phyloP scores from a whole-genome alignment of 2,113 vertebrate genomes.

The Cheilinus undulatus region DNA sequence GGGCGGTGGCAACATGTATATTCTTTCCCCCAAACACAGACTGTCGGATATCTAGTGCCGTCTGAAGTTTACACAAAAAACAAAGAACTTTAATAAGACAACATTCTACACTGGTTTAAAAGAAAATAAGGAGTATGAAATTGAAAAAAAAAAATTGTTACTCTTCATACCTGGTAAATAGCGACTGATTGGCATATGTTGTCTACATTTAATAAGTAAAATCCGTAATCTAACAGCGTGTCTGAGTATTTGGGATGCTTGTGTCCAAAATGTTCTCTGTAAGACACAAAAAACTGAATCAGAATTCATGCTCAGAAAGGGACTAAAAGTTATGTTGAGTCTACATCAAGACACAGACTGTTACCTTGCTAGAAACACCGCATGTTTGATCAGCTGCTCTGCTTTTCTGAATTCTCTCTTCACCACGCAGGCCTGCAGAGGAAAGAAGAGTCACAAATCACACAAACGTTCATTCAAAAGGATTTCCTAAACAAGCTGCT shows the following conservation, averaged over 20 bases:
- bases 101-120: no score
- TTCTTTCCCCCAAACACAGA: slow-evolving; percentile 99
- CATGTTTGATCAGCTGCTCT: slow-evolving; percentile 98
- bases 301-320: background rate
- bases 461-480: background rate
- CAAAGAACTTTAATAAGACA: background rate
- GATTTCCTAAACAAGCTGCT: background rate
- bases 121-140: slow-evolving; percentile 82
- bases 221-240: slow-evolving; percentile 97
- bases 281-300: slow-evolving; percentile 41
- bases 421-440: slow-evolving; percentile 93
- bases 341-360: slow-evolving; percentile 29
- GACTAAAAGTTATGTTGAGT: background rate
- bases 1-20: slow-evolving; percentile 97
- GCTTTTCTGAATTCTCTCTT: slow-evolving; percentile 99
- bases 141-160: background rate
- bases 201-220: slow-evolving; percentile 99
- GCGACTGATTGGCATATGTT: slow-evolving; percentile 99
- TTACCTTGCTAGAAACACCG: slow-evolving; percentile 96
- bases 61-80: slow-evolving; percentile 77
- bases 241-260: slow-evolving; percentile 99
- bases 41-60: slow-evolving; percentile 97
- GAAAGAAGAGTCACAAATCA: slow-evolving; percentile 1
- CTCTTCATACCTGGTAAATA: slow-evolving; percentile 92
- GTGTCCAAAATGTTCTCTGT: slow-evolving; percentile 97